These are phyloP conservation scores for Prinia subflava DNA, from an alignment of 2,113 vertebrate species.

Conservation along the genomic window DNA sequence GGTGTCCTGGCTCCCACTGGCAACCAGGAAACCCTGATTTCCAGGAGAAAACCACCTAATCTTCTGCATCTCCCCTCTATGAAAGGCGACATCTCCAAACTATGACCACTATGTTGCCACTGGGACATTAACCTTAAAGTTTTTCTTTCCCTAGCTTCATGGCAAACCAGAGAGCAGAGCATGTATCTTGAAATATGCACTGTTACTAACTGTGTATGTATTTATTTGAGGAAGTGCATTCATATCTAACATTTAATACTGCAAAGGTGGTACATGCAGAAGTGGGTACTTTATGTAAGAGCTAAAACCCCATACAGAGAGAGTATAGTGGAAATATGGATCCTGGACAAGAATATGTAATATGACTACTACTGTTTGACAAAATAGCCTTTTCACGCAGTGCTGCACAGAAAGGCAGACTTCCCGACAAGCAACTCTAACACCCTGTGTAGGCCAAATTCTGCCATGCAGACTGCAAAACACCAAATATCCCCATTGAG, in stretches of 20 bases:
- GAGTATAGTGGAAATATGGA: neutral
- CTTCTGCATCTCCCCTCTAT: neutral
- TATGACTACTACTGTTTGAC: neutral
- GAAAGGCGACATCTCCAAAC: neutral
- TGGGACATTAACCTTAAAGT: neutral
- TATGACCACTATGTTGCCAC: fast-evolving
- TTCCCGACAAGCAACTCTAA: neutral
- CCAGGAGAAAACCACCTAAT: neutral
- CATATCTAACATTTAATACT: neutral
- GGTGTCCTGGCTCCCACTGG: neutral
- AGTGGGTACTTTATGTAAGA: neutral
- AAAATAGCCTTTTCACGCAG: neutral
- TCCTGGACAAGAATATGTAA: neutral
- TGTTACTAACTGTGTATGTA: neutral
- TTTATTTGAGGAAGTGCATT: neutral
- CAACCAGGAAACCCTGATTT: neutral
- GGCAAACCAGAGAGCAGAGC: neutral
- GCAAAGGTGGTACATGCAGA: neutral
- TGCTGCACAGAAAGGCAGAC: neutral
- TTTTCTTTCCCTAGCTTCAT: neutral
- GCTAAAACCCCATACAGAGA: neutral
- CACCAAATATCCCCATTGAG: neutral
- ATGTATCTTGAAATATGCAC: neutral
- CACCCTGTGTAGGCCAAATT: neutral
- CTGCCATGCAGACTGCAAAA: neutral